phyloP scores from a whole-genome alignment of 2,113 vertebrate species.

The Actenoides lindsayi region DNA sequence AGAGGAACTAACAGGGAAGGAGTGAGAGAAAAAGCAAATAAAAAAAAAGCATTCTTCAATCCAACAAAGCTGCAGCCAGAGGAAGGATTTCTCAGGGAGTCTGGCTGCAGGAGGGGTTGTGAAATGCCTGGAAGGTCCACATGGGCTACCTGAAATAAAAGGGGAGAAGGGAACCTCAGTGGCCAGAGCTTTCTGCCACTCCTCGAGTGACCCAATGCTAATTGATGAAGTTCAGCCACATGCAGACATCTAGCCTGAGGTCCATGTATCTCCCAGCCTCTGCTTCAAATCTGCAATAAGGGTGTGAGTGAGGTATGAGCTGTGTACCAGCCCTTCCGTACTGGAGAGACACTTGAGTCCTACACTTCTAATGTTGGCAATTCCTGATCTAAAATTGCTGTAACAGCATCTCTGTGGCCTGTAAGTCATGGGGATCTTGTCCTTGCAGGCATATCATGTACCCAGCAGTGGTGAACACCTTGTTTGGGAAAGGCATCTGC shows the following conservation, averaged over 20 bases:
- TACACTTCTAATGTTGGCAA: not conserved
- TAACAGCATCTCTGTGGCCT: not conserved
- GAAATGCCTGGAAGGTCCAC: not conserved
- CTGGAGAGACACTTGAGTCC: not conserved
- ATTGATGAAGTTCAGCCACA: not conserved
- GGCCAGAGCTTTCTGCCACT: not conserved
- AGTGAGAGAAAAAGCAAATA: not conserved
- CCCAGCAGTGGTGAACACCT: conserved; percentile 75
- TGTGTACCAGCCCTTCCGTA: not conserved
- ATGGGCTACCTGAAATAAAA: not conserved
- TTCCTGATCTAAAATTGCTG: not conserved
- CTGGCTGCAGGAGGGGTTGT: not conserved
- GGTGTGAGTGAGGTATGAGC: not conserved
- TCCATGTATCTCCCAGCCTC: not conserved
- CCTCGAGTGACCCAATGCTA: not conserved
- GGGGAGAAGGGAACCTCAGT: not conserved
- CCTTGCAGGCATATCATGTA: conserved; percentile 77
- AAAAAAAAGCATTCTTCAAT: not conserved
- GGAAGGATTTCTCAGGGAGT: not conserved
- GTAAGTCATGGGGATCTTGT: not conserved
- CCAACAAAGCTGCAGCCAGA: not conserved
- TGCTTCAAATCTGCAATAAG: not conserved
- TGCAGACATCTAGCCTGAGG: not conserved
- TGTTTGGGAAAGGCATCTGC: conserved; percentile 79
- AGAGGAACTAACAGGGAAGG: not conserved